Conservation (phyloP, 2,113 vertebrate genomes). For the Ifrita kowaldi region DNA sequence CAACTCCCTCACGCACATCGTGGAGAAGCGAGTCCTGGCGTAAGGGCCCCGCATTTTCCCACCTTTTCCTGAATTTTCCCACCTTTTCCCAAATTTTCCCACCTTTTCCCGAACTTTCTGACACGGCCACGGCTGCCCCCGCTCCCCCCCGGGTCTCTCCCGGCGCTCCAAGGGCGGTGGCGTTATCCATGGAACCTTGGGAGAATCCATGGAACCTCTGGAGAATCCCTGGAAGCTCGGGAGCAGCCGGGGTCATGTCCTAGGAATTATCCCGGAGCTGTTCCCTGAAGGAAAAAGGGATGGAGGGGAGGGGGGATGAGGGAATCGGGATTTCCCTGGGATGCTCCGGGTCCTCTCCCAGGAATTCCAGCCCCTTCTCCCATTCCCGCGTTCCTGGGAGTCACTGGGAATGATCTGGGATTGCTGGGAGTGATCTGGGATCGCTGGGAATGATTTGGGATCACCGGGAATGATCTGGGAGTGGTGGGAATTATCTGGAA, state of each 20-base stretch:
- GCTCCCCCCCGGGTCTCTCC: not conserved
- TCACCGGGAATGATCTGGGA: no score
- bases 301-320: no score
- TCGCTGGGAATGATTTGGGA: no score
- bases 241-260: fast-evolving
- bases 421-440: no score
- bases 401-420: no score
- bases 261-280: not conserved
- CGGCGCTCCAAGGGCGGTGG: fast-evolving
- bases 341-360: not conserved
- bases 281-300: not conserved
- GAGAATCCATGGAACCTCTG: not conserved
- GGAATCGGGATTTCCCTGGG: not conserved
- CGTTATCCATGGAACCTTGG: not conserved
- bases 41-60: constrained; percentile 62
- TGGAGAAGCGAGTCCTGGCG: constrained; percentile 97
- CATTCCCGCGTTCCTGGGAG: not conserved
- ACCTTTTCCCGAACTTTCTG: fast-evolving
- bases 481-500: no score
- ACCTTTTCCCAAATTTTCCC: no score
- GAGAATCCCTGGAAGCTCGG: not conserved
- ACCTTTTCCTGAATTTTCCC: fast-evolving
- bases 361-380: not conserved
- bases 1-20: constrained; percentile 95
- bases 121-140: fast-evolving